Conservation (phyloP, 2,113 vertebrate genomes). For the Patagioenas fasciata region DNA sequence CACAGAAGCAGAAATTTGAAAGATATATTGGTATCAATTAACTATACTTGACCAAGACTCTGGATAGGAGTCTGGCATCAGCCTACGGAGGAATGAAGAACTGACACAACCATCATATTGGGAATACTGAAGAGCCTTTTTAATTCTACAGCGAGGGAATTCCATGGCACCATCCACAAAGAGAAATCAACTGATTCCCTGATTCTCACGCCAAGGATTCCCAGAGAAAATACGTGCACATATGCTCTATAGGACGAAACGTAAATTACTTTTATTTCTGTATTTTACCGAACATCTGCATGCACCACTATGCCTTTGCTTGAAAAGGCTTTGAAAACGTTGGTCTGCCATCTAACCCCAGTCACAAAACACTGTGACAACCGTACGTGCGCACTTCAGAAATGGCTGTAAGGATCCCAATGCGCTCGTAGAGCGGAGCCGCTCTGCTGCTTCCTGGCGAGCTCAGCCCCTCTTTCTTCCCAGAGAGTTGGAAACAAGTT, state of each 20-base stretch:
- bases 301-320: fast-evolving
- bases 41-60: neutral
- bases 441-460: neutral
- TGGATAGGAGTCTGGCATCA: neutral
- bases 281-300: neutral
- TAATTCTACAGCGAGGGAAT: neutral
- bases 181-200: neutral
- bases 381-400: neutral
- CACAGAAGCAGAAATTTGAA: neutral
- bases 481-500: conserved; percentile 44
- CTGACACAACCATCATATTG: neutral
- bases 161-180: fast-evolving
- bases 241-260: neutral
- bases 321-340: neutral
- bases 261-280: neutral
- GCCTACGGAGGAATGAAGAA: neutral
- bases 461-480: neutral
- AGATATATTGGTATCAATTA: neutral
- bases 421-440: neutral
- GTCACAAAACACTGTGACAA: neutral
- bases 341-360: neutral
- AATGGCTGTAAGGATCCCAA: neutral
- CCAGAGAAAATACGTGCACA: fast-evolving
- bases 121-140: neutral
- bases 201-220: neutral